Conservation (phyloP, 2,113 vertebrate genomes). For the cattle (Bos taurus) region DNA sequence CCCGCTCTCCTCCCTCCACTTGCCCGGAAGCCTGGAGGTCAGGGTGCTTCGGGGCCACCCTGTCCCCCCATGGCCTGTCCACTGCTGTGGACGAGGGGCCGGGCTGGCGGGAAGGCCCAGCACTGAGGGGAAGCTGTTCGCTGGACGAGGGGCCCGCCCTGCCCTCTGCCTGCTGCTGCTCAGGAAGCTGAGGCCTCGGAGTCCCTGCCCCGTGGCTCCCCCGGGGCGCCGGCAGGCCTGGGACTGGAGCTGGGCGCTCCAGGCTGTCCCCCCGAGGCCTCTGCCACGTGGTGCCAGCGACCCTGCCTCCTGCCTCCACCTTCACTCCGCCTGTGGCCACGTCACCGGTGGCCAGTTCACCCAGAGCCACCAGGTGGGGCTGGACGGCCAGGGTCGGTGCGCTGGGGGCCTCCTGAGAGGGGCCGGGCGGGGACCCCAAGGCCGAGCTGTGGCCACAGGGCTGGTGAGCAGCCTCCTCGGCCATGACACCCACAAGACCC, state of each 20-base stretch:
- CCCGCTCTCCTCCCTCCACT: too few relatives aligned
- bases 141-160: fast-evolving
- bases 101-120: not conserved
- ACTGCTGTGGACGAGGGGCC: not conserved
- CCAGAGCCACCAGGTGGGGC: fast-evolving
- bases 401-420: fast-evolving
- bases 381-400: fast-evolving
- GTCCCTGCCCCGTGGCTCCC: fast-evolving
- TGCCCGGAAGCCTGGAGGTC: not conserved
- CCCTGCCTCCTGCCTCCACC: not conserved
- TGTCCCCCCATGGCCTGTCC: fast-evolving
- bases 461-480: not conserved
- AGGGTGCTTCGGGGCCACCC: fast-evolving
- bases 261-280: fast-evolving
- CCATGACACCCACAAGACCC: fast-evolving
- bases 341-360: not conserved
- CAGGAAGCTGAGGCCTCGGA: fast-evolving
- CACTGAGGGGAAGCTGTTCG: fast-evolving
- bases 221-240: fast-evolving
- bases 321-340: not conserved
- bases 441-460: fast-evolving
- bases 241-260: not conserved
- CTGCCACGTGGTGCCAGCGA: fast-evolving
- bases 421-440: fast-evolving
- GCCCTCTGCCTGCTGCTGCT: not conserved